Evolutionary conservation across 2,113 vertebrate species (phyloP).

Genomic region (Eudyptes chrysolophus): DNA sequence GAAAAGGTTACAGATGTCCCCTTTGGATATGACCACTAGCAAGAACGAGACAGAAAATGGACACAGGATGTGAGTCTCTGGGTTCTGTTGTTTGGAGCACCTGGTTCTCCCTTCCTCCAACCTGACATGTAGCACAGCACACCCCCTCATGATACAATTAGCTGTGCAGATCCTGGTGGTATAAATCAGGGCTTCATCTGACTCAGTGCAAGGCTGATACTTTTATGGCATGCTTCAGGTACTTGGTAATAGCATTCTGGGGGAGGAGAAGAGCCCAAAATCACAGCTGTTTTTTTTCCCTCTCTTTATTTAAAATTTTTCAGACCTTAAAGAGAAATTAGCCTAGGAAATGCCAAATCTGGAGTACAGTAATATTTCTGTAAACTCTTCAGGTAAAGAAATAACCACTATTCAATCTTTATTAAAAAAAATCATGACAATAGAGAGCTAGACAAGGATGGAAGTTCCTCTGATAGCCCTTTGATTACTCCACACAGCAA

Average conservation of each 20-base stretch:
- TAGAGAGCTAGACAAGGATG: not conserved
- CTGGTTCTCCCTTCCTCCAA: not conserved
- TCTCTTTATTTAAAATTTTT: not conserved
- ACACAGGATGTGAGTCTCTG: not conserved
- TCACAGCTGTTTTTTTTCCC: not conserved
- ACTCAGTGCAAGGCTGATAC: not conserved
- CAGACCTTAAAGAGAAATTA: not conserved
- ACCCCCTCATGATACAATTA: not conserved
- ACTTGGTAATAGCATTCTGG: not conserved
- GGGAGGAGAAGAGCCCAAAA: not conserved
- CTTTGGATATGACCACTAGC: not conserved
- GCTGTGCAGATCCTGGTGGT: not conserved
- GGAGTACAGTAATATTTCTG: not conserved
- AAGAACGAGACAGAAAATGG: not conserved
- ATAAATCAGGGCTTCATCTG: not conserved
- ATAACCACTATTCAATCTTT: not conserved
- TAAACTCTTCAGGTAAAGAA: not conserved
- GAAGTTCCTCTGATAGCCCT: not conserved
- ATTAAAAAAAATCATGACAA: not conserved
- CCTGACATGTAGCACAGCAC: not conserved
- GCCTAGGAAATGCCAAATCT: not conserved
- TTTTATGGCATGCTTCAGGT: not conserved
- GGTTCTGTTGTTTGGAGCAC: not conserved
- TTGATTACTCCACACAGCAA: not conserved
- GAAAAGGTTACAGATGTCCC: not conserved